Base-by-base conservation (phyloP, 1,140 invertebrate species). In the Pseudachorutes palmiensis region DNA sequence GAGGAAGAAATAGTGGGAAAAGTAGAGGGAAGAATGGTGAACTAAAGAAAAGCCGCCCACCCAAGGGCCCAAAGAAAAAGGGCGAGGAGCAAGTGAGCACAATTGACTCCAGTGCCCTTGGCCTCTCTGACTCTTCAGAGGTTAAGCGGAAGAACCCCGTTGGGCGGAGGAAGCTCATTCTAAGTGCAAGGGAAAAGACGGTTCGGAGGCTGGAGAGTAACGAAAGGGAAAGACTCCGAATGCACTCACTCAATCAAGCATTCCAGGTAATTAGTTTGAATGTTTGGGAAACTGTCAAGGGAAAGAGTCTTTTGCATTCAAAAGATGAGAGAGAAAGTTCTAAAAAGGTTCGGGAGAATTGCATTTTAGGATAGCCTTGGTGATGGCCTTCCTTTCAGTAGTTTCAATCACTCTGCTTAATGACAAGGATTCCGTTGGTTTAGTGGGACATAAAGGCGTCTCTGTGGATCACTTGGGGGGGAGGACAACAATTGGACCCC, bases 161-260 rank as follows among this genome's bases (percentile, higher is more conserved):
- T 12, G 72, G 72, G 16, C 36, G 72, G 62, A 63, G 72, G 41
- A 73, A 73, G 67, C 60, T 73, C 26, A 73, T 71, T 60, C 48
- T 73, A 45, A 73, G 72, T 65, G 68, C 69, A 30, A 33, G 70
- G 58, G 84, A 85, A 70, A 74, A 83, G 59, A 84, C 83, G 71
- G 68, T 84, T n/a, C 76, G 83, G 29, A 75, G 84, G n/a, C 76
- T 85, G 22, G 84, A 85, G 74, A 84, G 82, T 72, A 85, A 85
- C 75, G 83, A 85, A 74, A 75, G 84, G 32, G 84, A 85, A 72
- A 75, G 84, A 45, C 80, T 82, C 76, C 78, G 84, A 64, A 85
- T 85, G 84, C 84, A 85, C 75, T 81, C 80, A 16, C 76, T 85
- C 68, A 85, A 85, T 75, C 82, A 84, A 67, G 84, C 83, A 14